These are phyloP conservation scores for Centropyge bicolor DNA, from an alignment of 2,797 vertebrate genomes.

Conservation along the genomic window DNA sequence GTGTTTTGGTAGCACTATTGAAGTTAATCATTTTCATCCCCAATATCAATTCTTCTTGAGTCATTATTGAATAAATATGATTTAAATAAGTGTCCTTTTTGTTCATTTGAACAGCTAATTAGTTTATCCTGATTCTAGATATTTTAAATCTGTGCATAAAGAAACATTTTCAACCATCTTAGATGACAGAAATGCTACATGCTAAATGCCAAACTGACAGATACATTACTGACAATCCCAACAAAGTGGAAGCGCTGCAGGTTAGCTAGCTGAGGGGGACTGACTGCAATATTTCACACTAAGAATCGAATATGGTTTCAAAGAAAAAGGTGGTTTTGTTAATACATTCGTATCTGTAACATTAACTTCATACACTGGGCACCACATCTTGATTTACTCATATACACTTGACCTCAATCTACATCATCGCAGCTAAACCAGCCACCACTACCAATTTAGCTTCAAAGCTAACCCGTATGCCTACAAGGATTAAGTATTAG, in stretches of 20 bases:
- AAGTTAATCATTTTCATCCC: background rate
- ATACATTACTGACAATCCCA: background rate
- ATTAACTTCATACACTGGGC: background rate
- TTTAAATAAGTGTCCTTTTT: accelerated
- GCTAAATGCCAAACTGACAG: background rate
- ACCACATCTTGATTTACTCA: background rate
- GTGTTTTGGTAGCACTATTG: background rate
- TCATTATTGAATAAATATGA: background rate
- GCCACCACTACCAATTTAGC: conserved; percentile 46
- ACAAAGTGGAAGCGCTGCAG: background rate
- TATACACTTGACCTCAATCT: conserved; percentile 36
- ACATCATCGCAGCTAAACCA: conserved; percentile 44
- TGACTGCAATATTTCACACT: background rate
- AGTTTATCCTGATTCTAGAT: background rate
- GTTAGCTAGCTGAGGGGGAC: conserved; percentile 17
- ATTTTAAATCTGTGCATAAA: background rate
- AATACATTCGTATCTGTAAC: background rate
- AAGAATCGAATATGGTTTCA: background rate
- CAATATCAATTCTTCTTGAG: background rate
- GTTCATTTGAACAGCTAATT: background rate
- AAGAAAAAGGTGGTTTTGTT: background rate
- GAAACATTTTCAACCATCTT: background rate
- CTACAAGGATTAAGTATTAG: conserved; percentile 40
- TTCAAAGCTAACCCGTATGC: conserved; percentile 57
- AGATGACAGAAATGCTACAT: background rate